Conservation (phyloP, 2,797 vertebrate species). For the Borostomias antarcticus region DNA sequence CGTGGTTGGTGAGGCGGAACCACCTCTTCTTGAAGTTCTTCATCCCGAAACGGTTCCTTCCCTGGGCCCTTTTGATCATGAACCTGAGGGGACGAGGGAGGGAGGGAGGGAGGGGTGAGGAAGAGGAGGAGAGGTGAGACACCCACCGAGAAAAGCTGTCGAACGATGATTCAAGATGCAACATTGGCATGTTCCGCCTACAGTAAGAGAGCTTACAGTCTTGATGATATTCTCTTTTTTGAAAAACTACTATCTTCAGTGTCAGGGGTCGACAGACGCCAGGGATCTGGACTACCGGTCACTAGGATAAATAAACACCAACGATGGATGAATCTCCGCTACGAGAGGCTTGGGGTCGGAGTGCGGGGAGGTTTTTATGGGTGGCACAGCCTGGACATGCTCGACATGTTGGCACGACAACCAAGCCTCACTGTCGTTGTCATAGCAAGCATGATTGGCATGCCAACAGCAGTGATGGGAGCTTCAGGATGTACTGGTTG, state of each 20-base stretch:
- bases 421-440: conserved; percentile 42
- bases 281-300: not conserved
- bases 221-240: no score
- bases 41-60: conserved; percentile 95
- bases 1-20: conserved; percentile 97
- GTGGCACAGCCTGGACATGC: conserved; percentile 26
- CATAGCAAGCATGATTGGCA: conserved; percentile 51
- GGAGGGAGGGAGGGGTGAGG: not conserved
- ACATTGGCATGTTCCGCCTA: no score
- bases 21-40: conserved; percentile 99
- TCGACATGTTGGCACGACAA: conserved; percentile 51
- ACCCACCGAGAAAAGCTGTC: no score
- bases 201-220: no score
- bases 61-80: conserved; percentile 98
- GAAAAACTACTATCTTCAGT: no score
- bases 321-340: not conserved
- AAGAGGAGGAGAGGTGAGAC: not conserved
- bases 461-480: conserved; percentile 23
- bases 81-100: conserved; percentile 74
- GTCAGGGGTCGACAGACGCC: no score
- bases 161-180: not conserved
- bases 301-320: not conserved
- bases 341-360: conserved; percentile 21
- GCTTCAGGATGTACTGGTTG: conserved; percentile 21
- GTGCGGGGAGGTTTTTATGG: conserved; percentile 33